Evolutionary conservation across 1,140 invertebrate species (phyloP), one percentile per base, ranked within the genome.

Genomic region (Sarcophaga peregrina): DNA sequence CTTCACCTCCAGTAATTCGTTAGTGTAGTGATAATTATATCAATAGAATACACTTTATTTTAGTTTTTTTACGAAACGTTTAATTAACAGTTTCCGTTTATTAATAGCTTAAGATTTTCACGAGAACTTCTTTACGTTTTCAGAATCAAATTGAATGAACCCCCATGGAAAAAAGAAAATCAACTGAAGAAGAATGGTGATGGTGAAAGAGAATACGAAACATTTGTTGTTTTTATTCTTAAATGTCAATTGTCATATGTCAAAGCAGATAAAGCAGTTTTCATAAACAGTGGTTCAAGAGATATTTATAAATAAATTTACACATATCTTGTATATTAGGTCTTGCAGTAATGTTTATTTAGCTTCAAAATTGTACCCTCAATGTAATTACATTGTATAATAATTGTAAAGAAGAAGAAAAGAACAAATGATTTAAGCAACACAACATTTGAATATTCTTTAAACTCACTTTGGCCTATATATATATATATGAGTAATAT

Each of bases 81-180:
- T 78, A 78, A 78, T 78, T 78, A 78, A 78, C 75, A 78, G 48
- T 78, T 78, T 78, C 75, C 75, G 75, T 50, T 78, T 78, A 78
- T 78, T 52, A 76, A 78, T 78, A 78, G 75, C 11, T 78, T 76
- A 25, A 78, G 46, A 46, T 76, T 76, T 76, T 76, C 74, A 13
- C n/a, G 7, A 58, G 54, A 58, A 58, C 54, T 58, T 58, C n/a
- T 20, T 68, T 20, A 20, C n/a, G 62, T 10, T n/a, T 20, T 20
- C 20, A 10, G 4, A 68, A 68, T 20, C 20, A 20, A 68, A 68
- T 68, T 20, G 8, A 68, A 68, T 68, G 62, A 68, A 68, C 20
- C 62, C 20, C 62, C 62, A 25, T 20, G 20, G 20, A 25, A 68
- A 62, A 15, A 62, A 62, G 54, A 62, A 62, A 62, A 68, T 68